Conservation (phyloP, 2,888 invertebrate genomes). For the Tridacna crocea region DNA sequence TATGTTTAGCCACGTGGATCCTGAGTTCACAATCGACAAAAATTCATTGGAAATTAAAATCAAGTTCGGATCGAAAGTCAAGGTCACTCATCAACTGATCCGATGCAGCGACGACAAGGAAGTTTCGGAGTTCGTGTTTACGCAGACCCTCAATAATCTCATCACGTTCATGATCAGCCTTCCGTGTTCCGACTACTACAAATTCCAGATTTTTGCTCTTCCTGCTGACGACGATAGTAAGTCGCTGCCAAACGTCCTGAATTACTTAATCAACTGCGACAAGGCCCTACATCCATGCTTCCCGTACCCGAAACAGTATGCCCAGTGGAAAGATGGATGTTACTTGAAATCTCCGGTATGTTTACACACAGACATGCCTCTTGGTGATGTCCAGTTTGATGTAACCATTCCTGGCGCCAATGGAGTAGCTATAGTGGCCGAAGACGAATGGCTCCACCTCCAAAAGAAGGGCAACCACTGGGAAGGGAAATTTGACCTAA, state of each 20-base stretch:
- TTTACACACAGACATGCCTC: slow-evolving; percentile 70
- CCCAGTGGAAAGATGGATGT: slow-evolving; percentile 84
- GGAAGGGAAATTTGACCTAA: slow-evolving; percentile 77
- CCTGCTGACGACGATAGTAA: slow-evolving; percentile 80
- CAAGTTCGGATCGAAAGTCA: slow-evolving; percentile 62
- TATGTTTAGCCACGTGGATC: slow-evolving; percentile 68
- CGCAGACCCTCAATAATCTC: slow-evolving; percentile 70
- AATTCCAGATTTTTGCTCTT: slow-evolving; percentile 82
- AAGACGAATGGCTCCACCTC: slow-evolving; percentile 82
- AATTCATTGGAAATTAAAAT: slow-evolving; percentile 75
- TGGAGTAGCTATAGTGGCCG: slow-evolving; percentile 81
- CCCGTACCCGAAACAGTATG: slow-evolving; percentile 83
- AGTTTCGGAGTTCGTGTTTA: slow-evolving; percentile 73
- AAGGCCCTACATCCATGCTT: slow-evolving; percentile 67
- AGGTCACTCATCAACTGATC: slow-evolving; percentile 77
- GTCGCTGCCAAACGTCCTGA: slow-evolving; percentile 82
- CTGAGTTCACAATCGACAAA: slow-evolving; percentile 62
- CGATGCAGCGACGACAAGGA: slow-evolving; percentile 65
- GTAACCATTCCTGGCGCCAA: slow-evolving; percentile 80
- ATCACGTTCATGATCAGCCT: slow-evolving; percentile 69
- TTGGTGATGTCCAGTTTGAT: slow-evolving; percentile 72
- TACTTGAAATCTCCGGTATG: slow-evolving; percentile 78
- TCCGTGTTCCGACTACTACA: slow-evolving; percentile 81
- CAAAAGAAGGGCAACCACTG: slow-evolving; percentile 78
- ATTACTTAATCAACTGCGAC: slow-evolving; percentile 81